A percentile compares a stretch with the other conserved stretches of the same genome.
Evolutionary conservation across 2,797 vertebrate species (phyloP).

Genomic region (Sphenopsis melanotis): DNA sequence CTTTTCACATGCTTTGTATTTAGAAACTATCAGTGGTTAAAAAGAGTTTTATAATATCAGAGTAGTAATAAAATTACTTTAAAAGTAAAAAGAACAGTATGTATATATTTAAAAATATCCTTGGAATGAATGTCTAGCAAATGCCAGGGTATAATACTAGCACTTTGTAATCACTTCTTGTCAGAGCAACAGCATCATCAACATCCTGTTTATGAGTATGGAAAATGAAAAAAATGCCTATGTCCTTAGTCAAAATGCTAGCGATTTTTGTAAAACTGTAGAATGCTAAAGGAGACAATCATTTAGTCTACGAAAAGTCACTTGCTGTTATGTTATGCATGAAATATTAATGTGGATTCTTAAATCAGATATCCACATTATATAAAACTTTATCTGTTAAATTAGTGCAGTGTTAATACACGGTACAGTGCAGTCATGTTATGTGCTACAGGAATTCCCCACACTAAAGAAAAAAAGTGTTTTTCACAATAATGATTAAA

Average conservation of each 20-base stretch:
- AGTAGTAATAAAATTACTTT: slow-evolving; percentile 71
- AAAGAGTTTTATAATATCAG: slow-evolving; percentile 73
- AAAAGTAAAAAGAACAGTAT: slow-evolving; percentile 65
- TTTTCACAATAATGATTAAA: background rate
- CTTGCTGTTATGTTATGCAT: slow-evolving; percentile 20
- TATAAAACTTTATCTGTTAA: slow-evolving; percentile 2
- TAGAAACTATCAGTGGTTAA: slow-evolving; percentile 68
- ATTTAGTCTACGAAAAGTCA: slow-evolving; percentile 36
- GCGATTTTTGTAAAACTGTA: slow-evolving; percentile 59
- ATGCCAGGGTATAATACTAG: slow-evolving; percentile 71
- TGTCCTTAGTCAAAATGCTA: slow-evolving; percentile 51
- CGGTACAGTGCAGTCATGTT: background rate
- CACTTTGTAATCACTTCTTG: slow-evolving; percentile 74
- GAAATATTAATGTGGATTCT: slow-evolving; percentile 7
- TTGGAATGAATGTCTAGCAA: slow-evolving; percentile 71
- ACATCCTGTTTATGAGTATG: slow-evolving; percentile 44
- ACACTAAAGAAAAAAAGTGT: background rate
- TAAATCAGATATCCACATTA: background rate
- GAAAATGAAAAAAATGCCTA: slow-evolving; percentile 10
- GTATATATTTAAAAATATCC: slow-evolving; percentile 71
- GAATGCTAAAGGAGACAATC: slow-evolving; percentile 76
- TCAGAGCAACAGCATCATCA: slow-evolving; percentile 19
- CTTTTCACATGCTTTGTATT: slow-evolving; percentile 74
- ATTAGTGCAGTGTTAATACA: background rate
- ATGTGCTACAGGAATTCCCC: background rate